A percentile compares a stretch with the other conserved stretches of the same genome.
phyloP scores from a whole-genome alignment of 2,113 vertebrate genomes.

The Urocitellus parryii region DNA sequence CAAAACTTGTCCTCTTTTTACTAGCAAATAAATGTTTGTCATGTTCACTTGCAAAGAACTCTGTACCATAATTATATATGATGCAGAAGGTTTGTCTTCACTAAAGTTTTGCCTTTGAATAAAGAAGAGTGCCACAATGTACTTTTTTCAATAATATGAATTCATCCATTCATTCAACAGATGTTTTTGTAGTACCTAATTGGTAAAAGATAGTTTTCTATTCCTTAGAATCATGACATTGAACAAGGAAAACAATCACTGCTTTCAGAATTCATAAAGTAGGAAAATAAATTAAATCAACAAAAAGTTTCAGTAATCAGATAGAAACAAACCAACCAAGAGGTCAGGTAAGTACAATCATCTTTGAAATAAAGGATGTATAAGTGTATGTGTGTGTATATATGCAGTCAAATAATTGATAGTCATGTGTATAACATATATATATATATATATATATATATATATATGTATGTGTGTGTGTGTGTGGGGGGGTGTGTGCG shows the following conservation, averaged over 20 bases:
- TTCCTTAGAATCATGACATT: not conserved
- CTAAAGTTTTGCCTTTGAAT: not conserved
- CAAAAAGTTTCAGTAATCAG: not conserved
- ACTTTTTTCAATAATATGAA: not conserved
- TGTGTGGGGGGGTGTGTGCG: no score
- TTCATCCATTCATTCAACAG: not conserved
- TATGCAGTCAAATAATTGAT: no score
- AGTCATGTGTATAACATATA: no score
- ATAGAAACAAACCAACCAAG: not conserved
- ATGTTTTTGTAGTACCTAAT: not conserved
- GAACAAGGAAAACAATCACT: not conserved
- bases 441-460: rapidly evolving
- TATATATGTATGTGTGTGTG: no score
- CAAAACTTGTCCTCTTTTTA: not conserved
- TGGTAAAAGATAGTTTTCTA: not conserved
- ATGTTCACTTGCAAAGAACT: not conserved
- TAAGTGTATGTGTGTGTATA: no score
- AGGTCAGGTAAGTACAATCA: not conserved
- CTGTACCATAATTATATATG: not conserved
- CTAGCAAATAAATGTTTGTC: not conserved
- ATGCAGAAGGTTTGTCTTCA: not conserved
- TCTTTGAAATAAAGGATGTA: not conserved
- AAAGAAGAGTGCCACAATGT: not conserved
- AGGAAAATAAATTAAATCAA: not conserved
- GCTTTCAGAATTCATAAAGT: not conserved